Evolutionary conservation across 2,888 invertebrate species (phyloP), one percentile per base, ranked within the genome.

Genomic region (Linnaemya vulpina): DNA sequence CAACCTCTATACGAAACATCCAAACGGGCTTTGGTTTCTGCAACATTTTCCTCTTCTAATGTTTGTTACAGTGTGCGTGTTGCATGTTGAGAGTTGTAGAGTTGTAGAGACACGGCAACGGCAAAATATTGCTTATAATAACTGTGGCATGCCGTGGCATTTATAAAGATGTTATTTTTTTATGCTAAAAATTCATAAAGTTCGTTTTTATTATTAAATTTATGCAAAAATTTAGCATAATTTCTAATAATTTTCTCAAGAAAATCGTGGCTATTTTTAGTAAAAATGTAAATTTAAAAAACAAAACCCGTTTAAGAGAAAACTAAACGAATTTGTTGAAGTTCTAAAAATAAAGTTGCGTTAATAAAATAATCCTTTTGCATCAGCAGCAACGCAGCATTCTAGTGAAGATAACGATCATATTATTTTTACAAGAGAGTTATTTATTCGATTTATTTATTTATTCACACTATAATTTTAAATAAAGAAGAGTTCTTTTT

Each of bases 151-250:
- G 73, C 38, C 73, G 65, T 38, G 73, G 49, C 79, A 74, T 82
- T n/a, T 85, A 85, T 85, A 79, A 46, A 85, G 82, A 85, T 85
- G 86, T 86, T 86, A 83, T 83, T 79, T 35, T n/a, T 71, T 74
- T 79, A 51, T 51, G 43, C 15, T 71, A 25, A 65, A 40, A 71
- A 60, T 55, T 22, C 65, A 71, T 53, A 11, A 25, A 62, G 67
- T 65, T 58, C 22, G n/a, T 75, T 46, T 78, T 67, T 78, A 62
- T 22, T 30, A 30, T 40, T 65, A 63, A 62, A 75, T 79, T 15
- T 67, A 74, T 80, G 38, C 73, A 74, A 60, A 75, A 62, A 67
- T 75, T 78, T 82, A 82, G 78, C 78, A 82, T 79, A 85, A 82
- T 85, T 82, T 78, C 65, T 76, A 73, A 76, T 70, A 75, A 76